phyloP scores from a whole-genome alignment of 2,797 vertebrate genomes.

The Melanotaenia maccullochi region DNA sequence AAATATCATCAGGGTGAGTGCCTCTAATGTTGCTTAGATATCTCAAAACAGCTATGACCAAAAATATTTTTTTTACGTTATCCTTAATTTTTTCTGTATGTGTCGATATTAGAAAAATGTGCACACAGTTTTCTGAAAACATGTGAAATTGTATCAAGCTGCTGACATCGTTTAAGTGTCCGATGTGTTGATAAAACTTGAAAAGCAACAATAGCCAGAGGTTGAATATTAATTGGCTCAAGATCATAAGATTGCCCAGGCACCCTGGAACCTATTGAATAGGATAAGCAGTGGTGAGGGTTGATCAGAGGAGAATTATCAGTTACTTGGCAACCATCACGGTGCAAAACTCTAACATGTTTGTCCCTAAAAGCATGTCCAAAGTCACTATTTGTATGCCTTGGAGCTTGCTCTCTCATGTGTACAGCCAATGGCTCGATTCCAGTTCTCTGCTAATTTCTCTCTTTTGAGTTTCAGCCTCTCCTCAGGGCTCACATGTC shows the following conservation, averaged over 20 bases:
- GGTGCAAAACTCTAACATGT: constrained; percentile 22
- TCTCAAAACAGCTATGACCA: not conserved
- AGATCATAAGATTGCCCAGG: constrained; percentile 17
- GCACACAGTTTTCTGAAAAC: constrained; percentile 6
- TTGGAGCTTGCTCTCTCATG: constrained; percentile 15
- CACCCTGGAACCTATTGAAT: not conserved
- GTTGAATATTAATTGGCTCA: constrained; percentile 39
- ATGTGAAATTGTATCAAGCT: not conserved
- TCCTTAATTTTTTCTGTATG: not conserved
- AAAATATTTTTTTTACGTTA: not conserved
- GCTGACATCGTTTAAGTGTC: not conserved
- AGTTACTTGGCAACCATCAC: constrained; percentile 51
- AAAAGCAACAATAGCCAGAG: constrained; percentile 30
- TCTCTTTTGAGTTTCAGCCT: constrained; percentile 17
- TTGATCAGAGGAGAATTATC: constrained; percentile 18
- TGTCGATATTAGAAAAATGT: not conserved
- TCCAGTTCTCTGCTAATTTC: constrained; percentile 23
- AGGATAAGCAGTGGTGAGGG: constrained; percentile 11
- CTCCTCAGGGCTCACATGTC: constrained; percentile 23
- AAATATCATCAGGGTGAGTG: constrained; percentile 1
- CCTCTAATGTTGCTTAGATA: not conserved
- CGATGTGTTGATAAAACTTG: constrained; percentile 3
- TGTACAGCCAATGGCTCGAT: constrained; percentile 22
- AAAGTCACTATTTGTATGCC: constrained; percentile 28
- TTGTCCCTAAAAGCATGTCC: constrained; percentile 28